Evolutionary conservation across 2,113 vertebrate genomes (phyloP).

Genomic region (Cisticola juncidis): DNA sequence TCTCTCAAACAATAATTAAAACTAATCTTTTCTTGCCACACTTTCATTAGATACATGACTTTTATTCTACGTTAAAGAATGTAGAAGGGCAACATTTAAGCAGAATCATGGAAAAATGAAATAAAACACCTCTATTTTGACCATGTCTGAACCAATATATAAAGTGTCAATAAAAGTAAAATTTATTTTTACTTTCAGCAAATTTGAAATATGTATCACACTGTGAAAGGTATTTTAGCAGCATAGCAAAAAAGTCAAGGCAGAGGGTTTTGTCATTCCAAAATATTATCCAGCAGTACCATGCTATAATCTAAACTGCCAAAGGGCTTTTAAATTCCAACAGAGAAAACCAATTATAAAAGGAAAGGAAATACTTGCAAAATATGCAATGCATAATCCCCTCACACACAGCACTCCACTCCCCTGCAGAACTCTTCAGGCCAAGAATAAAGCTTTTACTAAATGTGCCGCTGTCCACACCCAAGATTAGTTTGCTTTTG

Average conservation of each 20-base stretch:
- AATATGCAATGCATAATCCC: neutral
- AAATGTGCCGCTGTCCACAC: neutral
- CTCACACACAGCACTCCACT: neutral
- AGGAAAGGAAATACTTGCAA: neutral
- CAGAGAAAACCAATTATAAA: neutral
- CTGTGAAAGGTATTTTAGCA: neutral
- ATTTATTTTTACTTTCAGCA: neutral
- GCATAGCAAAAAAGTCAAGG: neutral
- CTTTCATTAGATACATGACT: neutral
- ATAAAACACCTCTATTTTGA: neutral
- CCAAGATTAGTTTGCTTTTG: neutral
- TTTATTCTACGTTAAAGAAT: neutral
- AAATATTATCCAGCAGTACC: neutral
- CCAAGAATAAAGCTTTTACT: neutral
- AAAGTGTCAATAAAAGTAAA: neutral
- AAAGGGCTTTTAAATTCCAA: constrained; percentile 7
- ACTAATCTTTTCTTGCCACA: neutral
- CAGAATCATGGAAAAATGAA: neutral
- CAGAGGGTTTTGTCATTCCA: neutral
- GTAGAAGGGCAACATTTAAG: neutral
- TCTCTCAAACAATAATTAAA: neutral
- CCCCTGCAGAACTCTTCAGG: neutral
- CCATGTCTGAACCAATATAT: neutral
- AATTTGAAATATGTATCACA: neutral
- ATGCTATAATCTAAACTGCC: neutral